These are phyloP conservation scores for Dendroctonus valens DNA, from an alignment of 1,140 invertebrate species.

Conservation along the genomic window DNA sequence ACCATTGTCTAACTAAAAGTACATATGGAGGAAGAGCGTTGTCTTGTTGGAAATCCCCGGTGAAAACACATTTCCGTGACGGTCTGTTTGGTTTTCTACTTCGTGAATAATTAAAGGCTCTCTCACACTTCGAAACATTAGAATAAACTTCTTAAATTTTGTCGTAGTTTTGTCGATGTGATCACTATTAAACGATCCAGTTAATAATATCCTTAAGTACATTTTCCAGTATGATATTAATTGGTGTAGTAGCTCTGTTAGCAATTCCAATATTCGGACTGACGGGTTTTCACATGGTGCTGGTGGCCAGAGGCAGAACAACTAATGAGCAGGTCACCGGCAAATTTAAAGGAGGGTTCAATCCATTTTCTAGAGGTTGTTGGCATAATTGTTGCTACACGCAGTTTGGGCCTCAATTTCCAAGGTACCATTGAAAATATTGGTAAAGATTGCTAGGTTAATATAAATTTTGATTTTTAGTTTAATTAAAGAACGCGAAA, in stretches of 20 bases:
- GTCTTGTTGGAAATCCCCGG: too few relatives aligned
- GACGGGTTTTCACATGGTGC: conserved; percentile 95
- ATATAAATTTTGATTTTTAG: conserved; percentile 42
- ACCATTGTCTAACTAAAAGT: too few relatives aligned
- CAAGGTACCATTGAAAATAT: conserved; percentile 68
- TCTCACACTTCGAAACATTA: too few relatives aligned
- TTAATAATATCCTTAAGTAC: too few relatives aligned
- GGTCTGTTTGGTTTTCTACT: too few relatives aligned
- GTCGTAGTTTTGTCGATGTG: too few relatives aligned
- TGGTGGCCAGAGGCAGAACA: conserved; percentile 96
- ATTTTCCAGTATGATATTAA: conserved; percentile 77
- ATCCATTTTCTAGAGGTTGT: conserved; percentile 94
- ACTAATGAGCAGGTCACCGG: conserved; percentile 99
- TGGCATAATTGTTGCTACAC: conserved; percentile 93
- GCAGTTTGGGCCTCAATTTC: conserved; percentile 94
- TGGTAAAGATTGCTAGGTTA: background rate
- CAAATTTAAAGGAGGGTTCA: conserved; percentile 96
- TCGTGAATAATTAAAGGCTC: too few relatives aligned
- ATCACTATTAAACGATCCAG: too few relatives aligned
- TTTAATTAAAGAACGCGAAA: conserved; percentile 56
- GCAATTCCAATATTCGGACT: conserved; percentile 97
- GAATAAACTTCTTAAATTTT: too few relatives aligned
- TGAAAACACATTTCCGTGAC: too few relatives aligned
- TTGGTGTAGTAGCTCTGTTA: conserved; percentile 85
- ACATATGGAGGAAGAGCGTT: too few relatives aligned